A percentile compares a stretch with the other conserved stretches of the same genome.
Conservation (phyloP, 2,888 invertebrate species). For the Atethmia centrago region DNA sequence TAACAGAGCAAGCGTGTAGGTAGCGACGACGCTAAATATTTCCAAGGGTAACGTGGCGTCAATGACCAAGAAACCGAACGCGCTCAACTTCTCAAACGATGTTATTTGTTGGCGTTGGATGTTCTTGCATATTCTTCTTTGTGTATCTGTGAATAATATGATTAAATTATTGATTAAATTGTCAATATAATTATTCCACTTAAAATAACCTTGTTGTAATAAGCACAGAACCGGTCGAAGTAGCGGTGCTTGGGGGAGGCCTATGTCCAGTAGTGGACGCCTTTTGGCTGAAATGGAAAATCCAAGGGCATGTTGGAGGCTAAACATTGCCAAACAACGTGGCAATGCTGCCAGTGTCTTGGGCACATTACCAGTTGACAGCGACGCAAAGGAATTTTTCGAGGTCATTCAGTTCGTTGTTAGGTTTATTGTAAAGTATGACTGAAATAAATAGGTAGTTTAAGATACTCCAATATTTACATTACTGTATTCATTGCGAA, state of each 20-base stretch:
- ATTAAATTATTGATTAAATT: background rate
- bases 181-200: background rate
- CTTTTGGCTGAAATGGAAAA: too few relatives aligned
- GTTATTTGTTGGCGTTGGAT: constrained; percentile 34
- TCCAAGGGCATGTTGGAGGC: too few relatives aligned
- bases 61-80: constrained; percentile 24
- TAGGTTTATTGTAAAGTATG: background rate
- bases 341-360: too few relatives aligned
- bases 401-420: background rate
- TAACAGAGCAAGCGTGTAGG: constrained; percentile 24
- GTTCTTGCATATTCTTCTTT: constrained; percentile 44
- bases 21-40: constrained; percentile 16
- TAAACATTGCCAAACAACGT: too few relatives aligned
- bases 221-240: too few relatives aligned
- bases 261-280: too few relatives aligned
- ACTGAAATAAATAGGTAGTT: background rate
- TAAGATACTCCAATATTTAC: background rate
- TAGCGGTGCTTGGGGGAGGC: too few relatives aligned
- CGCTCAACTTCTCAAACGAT: constrained; percentile 27
- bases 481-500: background rate
- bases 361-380: background rate
- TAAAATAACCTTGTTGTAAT: too few relatives aligned
- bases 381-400: background rate
- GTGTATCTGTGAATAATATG: constrained; percentile 21
- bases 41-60: constrained; percentile 33